Percentiles rank a stretch among this genome's conserved stretches.
Evolutionary conservation across 2,888 invertebrate species (phyloP).

Genomic region (Amiota minor): DNA sequence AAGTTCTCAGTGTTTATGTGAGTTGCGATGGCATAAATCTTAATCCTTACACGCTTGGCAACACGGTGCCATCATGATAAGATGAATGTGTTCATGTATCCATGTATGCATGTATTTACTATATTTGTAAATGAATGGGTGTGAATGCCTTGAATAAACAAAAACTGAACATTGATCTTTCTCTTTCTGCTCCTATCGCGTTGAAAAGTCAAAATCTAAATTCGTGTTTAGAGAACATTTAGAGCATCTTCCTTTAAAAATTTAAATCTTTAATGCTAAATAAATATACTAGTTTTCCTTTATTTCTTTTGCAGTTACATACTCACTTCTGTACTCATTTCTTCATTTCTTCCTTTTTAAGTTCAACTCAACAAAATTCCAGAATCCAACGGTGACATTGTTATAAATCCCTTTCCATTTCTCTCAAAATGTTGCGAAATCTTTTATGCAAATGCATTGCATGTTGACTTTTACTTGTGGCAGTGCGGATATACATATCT

Average conservation of each 20-base stretch:
- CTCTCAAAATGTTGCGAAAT: slow-evolving; percentile 27
- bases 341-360: neutral
- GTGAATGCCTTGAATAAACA: too few relatives aligned
- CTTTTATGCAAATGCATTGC: slow-evolving; percentile 44
- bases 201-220: too few relatives aligned
- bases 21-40: slow-evolving; percentile 52
- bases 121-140: too few relatives aligned
- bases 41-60: slow-evolving; percentile 60
- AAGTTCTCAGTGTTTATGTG: neutral
- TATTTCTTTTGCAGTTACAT: neutral
- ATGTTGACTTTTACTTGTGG: slow-evolving; percentile 42
- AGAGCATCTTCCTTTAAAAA: neutral
- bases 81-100: slow-evolving; percentile 13
- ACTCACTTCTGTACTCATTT: neutral
- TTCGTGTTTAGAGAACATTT: too few relatives aligned
- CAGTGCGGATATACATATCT: slow-evolving; percentile 1
- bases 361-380: neutral
- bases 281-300: slow-evolving; percentile 6
- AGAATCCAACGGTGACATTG: neutral
- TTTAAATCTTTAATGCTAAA: slow-evolving; percentile 19
- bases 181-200: too few relatives aligned
- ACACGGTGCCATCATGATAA: slow-evolving; percentile 55
- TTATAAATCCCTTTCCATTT: neutral
- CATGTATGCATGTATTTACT: too few relatives aligned
- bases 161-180: too few relatives aligned